Evolutionary conservation across 2,888 invertebrate species (phyloP), one percentile per base, ranked within the genome.

Genomic region (Lasioglossum figueresi): DNA sequence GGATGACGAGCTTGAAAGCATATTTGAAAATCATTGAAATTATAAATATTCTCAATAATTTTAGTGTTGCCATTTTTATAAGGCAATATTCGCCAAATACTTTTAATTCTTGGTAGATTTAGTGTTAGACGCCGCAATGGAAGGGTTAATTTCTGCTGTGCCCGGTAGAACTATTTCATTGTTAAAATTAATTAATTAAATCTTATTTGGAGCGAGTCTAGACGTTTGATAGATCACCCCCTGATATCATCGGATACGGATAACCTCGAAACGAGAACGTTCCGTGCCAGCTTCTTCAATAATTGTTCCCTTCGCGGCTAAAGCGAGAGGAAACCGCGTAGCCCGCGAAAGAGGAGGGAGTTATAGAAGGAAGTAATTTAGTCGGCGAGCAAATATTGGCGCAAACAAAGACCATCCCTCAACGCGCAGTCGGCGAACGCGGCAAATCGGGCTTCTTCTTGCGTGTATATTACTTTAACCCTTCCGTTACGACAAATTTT

Each of bases 291-390:
- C 48, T 34, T 40, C 86, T 77, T 68, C 84, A 8, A 80, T 79
- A 70, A 85, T 89, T 85, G 85, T 81, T 87, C 76, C 63, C 37
- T 56, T 45, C 68, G 37, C 72, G 63, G 43, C 5, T 37, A 14
- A 59, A 45, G 56, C 31, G 66, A 40, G 74, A 85, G 73, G 74
- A 79, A 85, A 70, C 56, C 70, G 43, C 74, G 73, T 34, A 45
- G 43, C 40, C 68, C 52, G 31, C 73, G 73, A 70, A 76, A 80
- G 79, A 77, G 77, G 77, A 52, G 79, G 74, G 78, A 87, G 85
- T 87, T 83, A 81, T 83, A 76, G 80, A 77, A 83, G 79, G 88
- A 89, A 89, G 85, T 83, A 89, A 89, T 85, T 89, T 89, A 89
- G 84, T 80, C 83, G 79, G 59, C 31, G 85, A 34, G 83, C 66